Base-by-base conservation (phyloP, 2,113 vertebrate genomes). In the Pygoscelis adeliae region DNA sequence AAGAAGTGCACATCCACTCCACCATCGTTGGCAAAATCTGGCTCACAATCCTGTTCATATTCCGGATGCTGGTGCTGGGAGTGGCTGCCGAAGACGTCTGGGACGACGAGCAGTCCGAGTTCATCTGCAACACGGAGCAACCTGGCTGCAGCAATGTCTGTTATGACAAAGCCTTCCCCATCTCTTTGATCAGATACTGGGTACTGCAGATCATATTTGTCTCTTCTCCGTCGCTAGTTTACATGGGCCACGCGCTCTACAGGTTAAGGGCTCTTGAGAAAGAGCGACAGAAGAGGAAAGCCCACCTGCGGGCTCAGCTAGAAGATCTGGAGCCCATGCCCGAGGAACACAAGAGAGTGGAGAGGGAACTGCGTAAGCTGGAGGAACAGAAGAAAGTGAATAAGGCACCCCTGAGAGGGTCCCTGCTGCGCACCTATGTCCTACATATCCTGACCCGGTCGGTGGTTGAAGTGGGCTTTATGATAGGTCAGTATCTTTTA, bases 21-120 rank as follows among this genome's bases (percentile, higher is more conserved):
- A 99, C 99, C 73, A 99, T 99, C 5, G 98, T 99, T 89, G 99
- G 99, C 62, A 99, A 99, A 98, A 99, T 99, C 97, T 99, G 99
- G 99, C 98, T 99, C 38, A 99, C 99, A 11, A 99, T 99, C 94
- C 99, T 99, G 70, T 99, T 99, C 95, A 99, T 99, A 95, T 99
- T 99, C 96, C 98, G 99, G 56, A 99, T 99, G 99, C 97, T 99
- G 49, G 99, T 99, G 42, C 99, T 99, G 6, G 99, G 99, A 20
- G 99, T 99, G 32, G 99, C 99, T 34, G 99, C 99, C 0, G 99
- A 99, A 95, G 99, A 99, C 11, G 99, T 99, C 36, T 99, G 99
- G 99, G 99, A 99, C 1, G 99, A 99, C 1, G 99, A 99, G 87
- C 99, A 99, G 93, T 99, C 98, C 0, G 99, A 99, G 87, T 99